Evolutionary conservation across 2,113 vertebrate genomes (phyloP), one percentile per base, ranked within the genome.

Genomic region (Phasianus colchicus): DNA sequence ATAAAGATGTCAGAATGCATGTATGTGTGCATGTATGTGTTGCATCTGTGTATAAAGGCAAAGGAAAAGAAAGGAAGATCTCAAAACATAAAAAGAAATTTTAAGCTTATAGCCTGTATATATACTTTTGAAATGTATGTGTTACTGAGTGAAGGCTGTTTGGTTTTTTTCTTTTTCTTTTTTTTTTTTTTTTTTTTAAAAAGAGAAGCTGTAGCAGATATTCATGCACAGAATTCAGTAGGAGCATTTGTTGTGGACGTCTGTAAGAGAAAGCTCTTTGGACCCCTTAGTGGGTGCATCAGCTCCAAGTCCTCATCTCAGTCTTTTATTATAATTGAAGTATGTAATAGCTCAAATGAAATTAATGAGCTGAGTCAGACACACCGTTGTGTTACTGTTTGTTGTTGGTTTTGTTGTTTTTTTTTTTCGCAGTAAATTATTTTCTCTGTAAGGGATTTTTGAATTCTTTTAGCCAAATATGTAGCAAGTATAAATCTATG

Each of bases 181-280:
- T 24, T 7, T 50, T 50, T 12, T 13, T 50, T 10, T 13, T 50
- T 22, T 25, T 18, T 50, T 50, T 50, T 22, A 54, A 29, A 11
- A 13, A 34, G 54, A 24, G 18, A 2, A 36, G 6, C 7, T 84
- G 21, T 81, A 42, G 9, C 0, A 0, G 12, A 61, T 7, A 6
- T 6, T 5, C 1, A 0, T n/a, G 32, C n/a, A 54, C 20, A 27
- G 13, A 15, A 21, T 4, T 40, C 22, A 1, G 30, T 50, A 5
- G 16, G 10, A 72, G 12, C 2, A 2, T 71, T 82, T 82, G 21
- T 67, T 50, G 14, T 11, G 42, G n/a, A 76, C 11, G 5, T 13
- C 27, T 71, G 50, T 45, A 48, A 77, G 81, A 50, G 1, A 0
- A 63, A 77, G 13, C 7, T 83, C 21, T 67, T 77, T 4, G 8